Evolutionary conservation across 2,797 vertebrate species (phyloP).

Genomic region (Sphaeramia orbicularis): DNA sequence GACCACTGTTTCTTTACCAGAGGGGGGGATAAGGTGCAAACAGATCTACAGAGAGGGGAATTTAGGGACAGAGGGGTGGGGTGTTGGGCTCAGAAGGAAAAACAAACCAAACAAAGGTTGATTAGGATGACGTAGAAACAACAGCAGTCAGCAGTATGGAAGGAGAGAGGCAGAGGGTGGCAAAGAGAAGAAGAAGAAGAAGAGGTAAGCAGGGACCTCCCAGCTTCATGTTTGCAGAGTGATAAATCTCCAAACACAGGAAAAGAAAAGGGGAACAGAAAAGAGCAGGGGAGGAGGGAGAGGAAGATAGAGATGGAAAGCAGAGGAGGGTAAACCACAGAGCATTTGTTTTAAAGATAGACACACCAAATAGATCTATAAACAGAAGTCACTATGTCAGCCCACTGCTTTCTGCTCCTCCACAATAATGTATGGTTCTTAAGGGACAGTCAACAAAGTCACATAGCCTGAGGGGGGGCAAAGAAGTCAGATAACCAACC

Average conservation of each 20-base stretch:
- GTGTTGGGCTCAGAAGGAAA: neutral
- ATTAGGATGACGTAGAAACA: neutral
- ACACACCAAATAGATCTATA: constrained; percentile 63
- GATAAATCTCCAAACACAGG: constrained; percentile 53
- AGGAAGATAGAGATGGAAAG: constrained; percentile 47
- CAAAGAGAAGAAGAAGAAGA: no score
- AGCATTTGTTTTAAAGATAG: constrained; percentile 69
- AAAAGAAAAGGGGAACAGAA: constrained; percentile 16
- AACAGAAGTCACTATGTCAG: constrained; percentile 59
- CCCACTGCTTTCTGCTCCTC: constrained; percentile 40
- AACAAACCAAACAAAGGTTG: constrained; percentile 1
- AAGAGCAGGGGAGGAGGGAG: constrained; percentile 31
- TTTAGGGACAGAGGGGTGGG: neutral
- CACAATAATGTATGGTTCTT: constrained; percentile 47
- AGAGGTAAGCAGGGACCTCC: constrained; percentile 51
- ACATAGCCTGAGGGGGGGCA: constrained; percentile 21
- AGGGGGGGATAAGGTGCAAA: constrained; percentile 6
- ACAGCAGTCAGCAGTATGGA: neutral
- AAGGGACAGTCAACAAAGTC: constrained; percentile 68
- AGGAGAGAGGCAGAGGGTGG: constrained; percentile 15
- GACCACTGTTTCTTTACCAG: constrained; percentile 24
- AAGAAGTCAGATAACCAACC: constrained; percentile 9
- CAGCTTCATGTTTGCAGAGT: constrained; percentile 26
- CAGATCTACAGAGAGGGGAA: neutral
- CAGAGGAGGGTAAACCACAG: constrained; percentile 43